Evolutionary conservation across 2,888 invertebrate genomes (phyloP).

Genomic region (Acleris literana): DNA sequence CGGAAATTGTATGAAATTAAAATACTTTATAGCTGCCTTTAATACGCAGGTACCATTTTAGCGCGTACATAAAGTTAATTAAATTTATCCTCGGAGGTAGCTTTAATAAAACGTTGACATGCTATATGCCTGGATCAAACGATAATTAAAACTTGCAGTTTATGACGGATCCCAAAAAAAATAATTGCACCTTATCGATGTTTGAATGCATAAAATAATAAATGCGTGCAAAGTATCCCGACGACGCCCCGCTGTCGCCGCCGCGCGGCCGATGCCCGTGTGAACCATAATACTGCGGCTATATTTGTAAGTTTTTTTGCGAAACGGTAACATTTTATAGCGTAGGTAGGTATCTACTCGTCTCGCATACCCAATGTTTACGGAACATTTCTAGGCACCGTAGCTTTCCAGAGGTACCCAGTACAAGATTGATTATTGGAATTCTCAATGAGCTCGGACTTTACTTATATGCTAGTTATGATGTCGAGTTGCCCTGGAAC

Average conservation of each 20-base stretch:
- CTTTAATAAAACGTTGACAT: background rate
- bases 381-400: constrained; percentile 26
- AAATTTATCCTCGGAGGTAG: constrained; percentile 10
- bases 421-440: constrained; percentile 23
- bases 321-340: constrained; percentile 30
- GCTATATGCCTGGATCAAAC: background rate
- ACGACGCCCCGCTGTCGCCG: constrained; percentile 29
- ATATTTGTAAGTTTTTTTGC: constrained; percentile 26
- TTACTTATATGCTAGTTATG: constrained; percentile 24
- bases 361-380: constrained; percentile 30
- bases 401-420: constrained; percentile 17
- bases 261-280: constrained; percentile 20
- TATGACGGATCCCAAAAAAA: constrained; percentile 22
- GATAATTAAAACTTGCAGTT: constrained; percentile 16
- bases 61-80: constrained; percentile 9
- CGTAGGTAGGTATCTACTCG: constrained; percentile 24
- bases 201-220: constrained; percentile 24
- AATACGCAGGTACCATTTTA: constrained; percentile 5
- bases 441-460: constrained; percentile 11
- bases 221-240: constrained; percentile 25
- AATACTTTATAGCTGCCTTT: constrained; percentile 10
- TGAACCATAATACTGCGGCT: constrained; percentile 20
- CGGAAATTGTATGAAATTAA: constrained; percentile 15
- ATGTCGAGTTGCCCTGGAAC: constrained; percentile 18
- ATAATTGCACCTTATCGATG: constrained; percentile 18